Percentiles rank a stretch among this genome's conserved stretches.
Evolutionary conservation across 2,113 vertebrate species (phyloP).

Genomic region (Prionailurus bengalensis): DNA sequence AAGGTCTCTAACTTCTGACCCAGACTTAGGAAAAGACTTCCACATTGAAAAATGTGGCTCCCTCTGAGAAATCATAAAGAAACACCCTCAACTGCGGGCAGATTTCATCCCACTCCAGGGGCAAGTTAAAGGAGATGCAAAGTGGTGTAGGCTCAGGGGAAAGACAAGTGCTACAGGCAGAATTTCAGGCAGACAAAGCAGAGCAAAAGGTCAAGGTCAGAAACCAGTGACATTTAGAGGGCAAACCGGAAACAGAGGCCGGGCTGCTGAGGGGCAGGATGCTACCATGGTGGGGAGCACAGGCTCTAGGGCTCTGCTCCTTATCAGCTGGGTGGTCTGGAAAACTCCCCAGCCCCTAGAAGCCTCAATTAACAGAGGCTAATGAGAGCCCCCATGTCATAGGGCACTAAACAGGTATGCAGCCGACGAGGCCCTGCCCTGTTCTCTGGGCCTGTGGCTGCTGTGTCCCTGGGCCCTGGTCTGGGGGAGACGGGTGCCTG

Average conservation of each 20-base stretch:
- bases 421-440: background rate
- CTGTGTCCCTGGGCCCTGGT: background rate
- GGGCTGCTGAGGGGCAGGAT: background rate
- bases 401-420: background rate
- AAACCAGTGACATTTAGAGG: background rate
- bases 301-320: background rate
- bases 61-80: background rate
- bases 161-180: background rate
- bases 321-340: background rate
- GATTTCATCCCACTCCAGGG: background rate
- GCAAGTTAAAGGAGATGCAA: background rate
- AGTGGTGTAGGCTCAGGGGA: background rate
- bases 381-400: background rate
- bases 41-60: background rate
- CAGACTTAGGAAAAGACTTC: background rate
- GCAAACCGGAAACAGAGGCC: background rate
- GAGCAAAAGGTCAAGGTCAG: background rate
- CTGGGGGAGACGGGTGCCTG: background rate
- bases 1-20: background rate
- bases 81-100: accelerated
- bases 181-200: background rate
- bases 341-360: background rate
- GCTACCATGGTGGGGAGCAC: no score
- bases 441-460: background rate
- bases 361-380: constrained; percentile 7